These are phyloP conservation scores for Drosophila auraria DNA, from an alignment of 1,140 invertebrate genomes.

Conservation along the genomic window DNA sequence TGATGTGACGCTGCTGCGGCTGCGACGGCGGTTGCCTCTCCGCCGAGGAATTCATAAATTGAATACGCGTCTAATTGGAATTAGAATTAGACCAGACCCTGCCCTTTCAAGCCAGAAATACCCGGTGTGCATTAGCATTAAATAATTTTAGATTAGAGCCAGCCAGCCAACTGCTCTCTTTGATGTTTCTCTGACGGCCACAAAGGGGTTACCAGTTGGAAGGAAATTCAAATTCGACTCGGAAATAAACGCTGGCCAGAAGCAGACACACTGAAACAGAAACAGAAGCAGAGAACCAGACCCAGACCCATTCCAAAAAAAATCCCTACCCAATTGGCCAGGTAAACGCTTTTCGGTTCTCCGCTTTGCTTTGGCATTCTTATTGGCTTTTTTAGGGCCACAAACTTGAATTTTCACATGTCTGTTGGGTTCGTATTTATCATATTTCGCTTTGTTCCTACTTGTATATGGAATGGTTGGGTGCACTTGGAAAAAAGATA, in stretches of 20 bases:
- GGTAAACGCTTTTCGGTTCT: constrained; percentile 50
- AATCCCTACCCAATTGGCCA: constrained; percentile 52
- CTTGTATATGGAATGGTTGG: neutral
- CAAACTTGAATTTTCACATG: constrained; percentile 54
- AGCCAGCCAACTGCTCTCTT: constrained; percentile 35
- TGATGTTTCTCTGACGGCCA: constrained; percentile 50
- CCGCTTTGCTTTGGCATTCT: constrained; percentile 42
- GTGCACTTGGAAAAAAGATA: neutral
- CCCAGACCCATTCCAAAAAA: neutral
- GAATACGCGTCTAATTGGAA: constrained; percentile 72
- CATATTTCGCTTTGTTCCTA: constrained; percentile 39
- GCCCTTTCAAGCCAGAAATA: constrained; percentile 20
- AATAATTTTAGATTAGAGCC: constrained; percentile 52
- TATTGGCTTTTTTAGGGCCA: constrained; percentile 43
- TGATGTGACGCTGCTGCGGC: constrained; percentile 24
- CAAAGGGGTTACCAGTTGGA: constrained; percentile 24
- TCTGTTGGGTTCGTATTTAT: constrained; percentile 42
- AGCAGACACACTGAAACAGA: neutral
- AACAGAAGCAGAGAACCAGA: constrained; percentile 1
- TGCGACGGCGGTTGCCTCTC: neutral
- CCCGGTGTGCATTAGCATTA: constrained; percentile 42
- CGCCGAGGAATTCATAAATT: constrained; percentile 52
- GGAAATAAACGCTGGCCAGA: constrained; percentile 24
- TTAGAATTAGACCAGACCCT: constrained; percentile 16
- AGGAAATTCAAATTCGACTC: constrained; percentile 22